Base-by-base conservation (phyloP, 2,888 invertebrate species). In the Sacculina carcini region DNA sequence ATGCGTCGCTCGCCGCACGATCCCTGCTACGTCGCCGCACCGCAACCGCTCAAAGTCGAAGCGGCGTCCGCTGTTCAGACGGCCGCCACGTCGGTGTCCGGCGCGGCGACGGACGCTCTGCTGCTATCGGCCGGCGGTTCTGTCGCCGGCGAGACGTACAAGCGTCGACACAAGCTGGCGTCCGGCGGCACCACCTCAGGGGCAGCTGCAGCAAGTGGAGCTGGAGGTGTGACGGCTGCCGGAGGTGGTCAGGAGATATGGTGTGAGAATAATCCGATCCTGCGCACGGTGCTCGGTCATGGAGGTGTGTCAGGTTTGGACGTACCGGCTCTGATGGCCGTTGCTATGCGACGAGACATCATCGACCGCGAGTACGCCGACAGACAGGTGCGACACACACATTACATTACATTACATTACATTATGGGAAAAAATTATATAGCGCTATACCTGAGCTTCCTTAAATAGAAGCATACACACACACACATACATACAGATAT, bases 321-420 rank as follows among this genome's bases (percentile, higher is more conserved):
- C 28, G 44, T 44, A 29, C 44, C 44, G 16, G n/a, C 44, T 2
- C 44, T 44, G 28, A 44, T 44, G 44, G 44, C 44, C 3, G 44
- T 29, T 19, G 44, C 44, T 12, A 28, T 44, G 26, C 28, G 44
- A 10, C 28, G 44, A 7, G 44, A 44, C 28, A 44, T 44, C 28
- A 44, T 44, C 28, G 44, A 44, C 28, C 44, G 44, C 28, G 44
- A 44, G 44, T 44, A 23, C 28, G 28, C 44, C 7, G 44, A 44
- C 16, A n/a, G 44, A 44, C 44, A 44, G 44, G 44, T 44, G n/a
- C n/a, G n/a, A n/a, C n/a, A n/a, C n/a, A n/a, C n/a, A n/a, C n/a
- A n/a, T n/a, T n/a, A n/a, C n/a, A n/a, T n/a, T n/a, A n/a, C n/a
- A n/a, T n/a, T n/a, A n/a, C n/a, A n/a, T n/a, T n/a, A n/a, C n/a